Evolutionary conservation across 2,797 vertebrate species (phyloP), one percentile per base, ranked within the genome.

Genomic region (Lacerta bilineata): DNA sequence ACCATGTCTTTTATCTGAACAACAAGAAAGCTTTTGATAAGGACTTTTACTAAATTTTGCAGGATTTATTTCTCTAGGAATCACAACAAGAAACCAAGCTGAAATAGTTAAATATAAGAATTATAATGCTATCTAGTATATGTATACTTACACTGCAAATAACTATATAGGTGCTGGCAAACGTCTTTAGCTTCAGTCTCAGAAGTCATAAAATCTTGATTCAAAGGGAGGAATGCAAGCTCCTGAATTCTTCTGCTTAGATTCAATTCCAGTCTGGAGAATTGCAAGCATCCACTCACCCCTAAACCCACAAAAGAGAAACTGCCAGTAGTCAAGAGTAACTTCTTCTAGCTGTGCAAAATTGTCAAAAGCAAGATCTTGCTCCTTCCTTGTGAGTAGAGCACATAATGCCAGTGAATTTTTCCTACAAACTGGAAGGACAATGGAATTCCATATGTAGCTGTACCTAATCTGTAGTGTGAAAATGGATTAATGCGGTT

Each of bases 201-300:
- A 82, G 61, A 82, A 68, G 17, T 68, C n/a, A 50, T 50, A 50
- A 50, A 50, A 50, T 13, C 46, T 50, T 27, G 11, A 11, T n/a
- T 83, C 29, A 72, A 72, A 41, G 11, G 80, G 27, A 64, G 27
- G 59, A 20, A 33, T 15, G 36, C 46, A 84, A 50, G 5, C 61
- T 64, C 61, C 15, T 66, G 61, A 66, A 29, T 81, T 66, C 8
- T 15, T 84, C 11, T 46, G 46, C 43, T 84, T 27, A 39, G 43
- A 74, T 84, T 75, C 27, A 84, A 84, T 39, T 84, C 69, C n/a
- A 36, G 17, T 6, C 20, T 74, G n/a, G 33, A 74, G 69, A 55
- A 29, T 59, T 74, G 64, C 27, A 27, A 20, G 41, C 23, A 59
- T 33, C 39, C 33, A 25, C 10, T 39, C 1, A 8, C 17, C 39